Conservation (phyloP, 1,140 invertebrate genomes). For the Lucilia sericata region DNA sequence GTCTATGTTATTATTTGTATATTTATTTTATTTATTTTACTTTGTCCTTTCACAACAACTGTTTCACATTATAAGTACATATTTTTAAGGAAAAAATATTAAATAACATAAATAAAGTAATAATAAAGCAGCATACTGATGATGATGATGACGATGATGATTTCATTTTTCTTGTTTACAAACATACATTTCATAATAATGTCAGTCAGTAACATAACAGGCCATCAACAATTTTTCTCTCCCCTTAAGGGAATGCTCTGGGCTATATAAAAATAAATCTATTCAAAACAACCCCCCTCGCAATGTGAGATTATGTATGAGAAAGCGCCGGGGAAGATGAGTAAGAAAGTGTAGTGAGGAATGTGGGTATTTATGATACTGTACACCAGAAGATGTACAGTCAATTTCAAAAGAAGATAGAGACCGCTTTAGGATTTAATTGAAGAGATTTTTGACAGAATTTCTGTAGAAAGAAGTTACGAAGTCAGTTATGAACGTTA, state of each 20-base stretch:
- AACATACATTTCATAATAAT: slow-evolving; percentile 24
- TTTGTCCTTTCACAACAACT: too few species aligned
- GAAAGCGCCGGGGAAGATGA: too few species aligned
- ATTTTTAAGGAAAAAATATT: background rate
- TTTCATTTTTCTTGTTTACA: slow-evolving; percentile 30
- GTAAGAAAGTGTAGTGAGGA: too few species aligned
- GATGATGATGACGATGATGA: background rate
- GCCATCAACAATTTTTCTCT: background rate
- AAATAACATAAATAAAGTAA: background rate
- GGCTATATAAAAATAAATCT: background rate
- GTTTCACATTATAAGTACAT: background rate
- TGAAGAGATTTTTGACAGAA: too few species aligned
- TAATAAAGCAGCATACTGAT: background rate
- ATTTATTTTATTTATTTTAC: background rate
- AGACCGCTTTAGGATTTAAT: too few species aligned
- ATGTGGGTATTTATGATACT: too few species aligned
- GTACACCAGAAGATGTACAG: too few species aligned
- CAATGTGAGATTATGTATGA: background rate
- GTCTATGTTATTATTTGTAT: background rate
- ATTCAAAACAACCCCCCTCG: background rate
- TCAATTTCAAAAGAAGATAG: too few species aligned
- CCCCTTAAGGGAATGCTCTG: background rate
- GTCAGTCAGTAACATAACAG: slow-evolving; percentile 37
- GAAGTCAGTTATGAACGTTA: too few species aligned
- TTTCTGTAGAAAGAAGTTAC: too few species aligned